Evolutionary conservation across 2,888 invertebrate species (phyloP), one percentile per base, ranked within the genome.

Genomic region (Isoperla grammatica): DNA sequence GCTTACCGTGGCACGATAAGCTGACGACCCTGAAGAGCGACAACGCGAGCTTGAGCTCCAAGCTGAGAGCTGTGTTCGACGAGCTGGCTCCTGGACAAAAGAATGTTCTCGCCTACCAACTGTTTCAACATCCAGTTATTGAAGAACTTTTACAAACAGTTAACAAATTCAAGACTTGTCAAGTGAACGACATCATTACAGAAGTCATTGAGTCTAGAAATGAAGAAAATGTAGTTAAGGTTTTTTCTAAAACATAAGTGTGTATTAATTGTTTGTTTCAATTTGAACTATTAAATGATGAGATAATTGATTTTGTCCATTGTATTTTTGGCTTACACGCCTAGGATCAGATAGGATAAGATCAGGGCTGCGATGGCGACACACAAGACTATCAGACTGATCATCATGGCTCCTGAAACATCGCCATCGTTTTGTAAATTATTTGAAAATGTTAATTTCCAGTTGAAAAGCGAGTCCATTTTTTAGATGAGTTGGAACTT

Each of bases 1-100:
- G 19, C 22, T 37, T 53, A 17, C 53, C 53, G 12, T 53, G 53
- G 53, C 29, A n/a, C 9, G 49, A 50, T 23, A 19, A n/a, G 39
- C 17, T 15, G 53, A 8, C 39, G 11, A 37, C 37, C 5, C 2
- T 53, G 53, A 17, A 17, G 13, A 15, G 15, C 17, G 53, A 53
- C 17, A 53, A 12, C 12, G 39, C 11, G 9, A 19, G 20, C 12
- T 9, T 53, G 37, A 39, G 53, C 6, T 13, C 11, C 15, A 15
- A 39, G 20, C 22, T 53, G 9, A 37, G 39, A 37, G 37, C 53
- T 6, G 39, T 37, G 20, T 53, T 20, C 39, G 53, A 53, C 5
- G 20, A 39, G 17, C 22, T 53, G 37, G 19, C 39, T 2, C 45
- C 45, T 6, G 45, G 19, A 19, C 45, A 45, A 19, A 2, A 8